Percentiles rank a stretch among this genome's conserved stretches.
These are phyloP conservation scores for Blomia tropicalis DNA, from an alignment of 2,888 invertebrate genomes.

Conservation along the genomic window DNA sequence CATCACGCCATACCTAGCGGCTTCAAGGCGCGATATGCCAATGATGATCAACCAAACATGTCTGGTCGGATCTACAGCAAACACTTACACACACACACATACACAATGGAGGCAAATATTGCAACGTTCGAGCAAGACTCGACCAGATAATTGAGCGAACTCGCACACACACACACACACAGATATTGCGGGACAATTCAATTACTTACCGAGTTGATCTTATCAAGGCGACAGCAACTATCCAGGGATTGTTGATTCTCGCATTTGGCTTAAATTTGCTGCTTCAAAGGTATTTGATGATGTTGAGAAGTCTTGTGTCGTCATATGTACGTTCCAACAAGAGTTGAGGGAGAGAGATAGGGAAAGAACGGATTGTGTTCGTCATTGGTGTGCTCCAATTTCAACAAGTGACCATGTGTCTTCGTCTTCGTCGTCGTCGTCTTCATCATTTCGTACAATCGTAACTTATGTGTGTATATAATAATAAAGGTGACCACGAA, in stretches of 20 bases:
- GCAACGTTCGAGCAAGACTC: too few relatives aligned
- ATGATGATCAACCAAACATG: conserved; percentile 2
- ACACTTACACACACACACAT: too few relatives aligned
- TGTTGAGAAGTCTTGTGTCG: too few relatives aligned
- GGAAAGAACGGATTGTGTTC: too few relatives aligned
- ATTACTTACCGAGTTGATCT: neutral
- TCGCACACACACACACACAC: neutral
- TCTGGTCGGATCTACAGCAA: too few relatives aligned
- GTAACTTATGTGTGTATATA: neutral
- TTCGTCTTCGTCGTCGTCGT: neutral
- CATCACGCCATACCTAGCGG: conserved; percentile 3
- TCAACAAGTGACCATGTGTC: too few relatives aligned
- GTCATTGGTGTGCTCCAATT: too few relatives aligned
- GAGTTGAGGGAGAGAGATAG: too few relatives aligned
- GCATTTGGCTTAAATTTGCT: neutral
- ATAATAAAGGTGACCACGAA: neutral
- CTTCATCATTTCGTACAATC: neutral
- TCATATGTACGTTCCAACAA: too few relatives aligned
- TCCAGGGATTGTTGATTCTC: neutral
- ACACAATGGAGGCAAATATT: too few relatives aligned
- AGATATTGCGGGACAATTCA: conserved; percentile 8
- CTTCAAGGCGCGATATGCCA: neutral
- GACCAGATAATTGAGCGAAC: neutral
- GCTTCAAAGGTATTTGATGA: too few relatives aligned
- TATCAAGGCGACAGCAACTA: too few relatives aligned